These are phyloP conservation scores for Holcopasites calliopsidis DNA, from an alignment of 1,140 invertebrate species.

Conservation along the genomic window DNA sequence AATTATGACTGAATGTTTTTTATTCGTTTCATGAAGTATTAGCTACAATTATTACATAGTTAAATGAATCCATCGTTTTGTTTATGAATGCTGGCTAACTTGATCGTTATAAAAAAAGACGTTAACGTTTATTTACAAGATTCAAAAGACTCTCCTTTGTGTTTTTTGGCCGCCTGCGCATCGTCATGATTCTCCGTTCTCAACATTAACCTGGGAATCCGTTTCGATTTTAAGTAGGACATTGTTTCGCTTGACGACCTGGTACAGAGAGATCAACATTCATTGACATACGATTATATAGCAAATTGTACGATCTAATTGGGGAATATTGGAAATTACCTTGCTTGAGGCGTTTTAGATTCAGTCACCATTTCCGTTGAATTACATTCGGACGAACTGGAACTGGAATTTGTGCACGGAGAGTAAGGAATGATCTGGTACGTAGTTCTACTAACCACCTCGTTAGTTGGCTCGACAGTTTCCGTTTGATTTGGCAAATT, in stretches of 20 bases:
- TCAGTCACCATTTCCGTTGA: slow-evolving; percentile 62
- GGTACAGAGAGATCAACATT: slow-evolving; percentile 23
- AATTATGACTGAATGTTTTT: slow-evolving; percentile 51
- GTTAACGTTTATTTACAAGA: slow-evolving; percentile 79
- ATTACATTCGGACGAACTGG: slow-evolving; percentile 59
- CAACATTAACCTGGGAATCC: slow-evolving; percentile 74
- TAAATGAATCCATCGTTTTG: slow-evolving; percentile 63
- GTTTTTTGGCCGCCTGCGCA: slow-evolving; percentile 70
- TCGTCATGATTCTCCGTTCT: slow-evolving; percentile 70
- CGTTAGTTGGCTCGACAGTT: slow-evolving; percentile 42
- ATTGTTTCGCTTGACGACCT: slow-evolving; percentile 70
- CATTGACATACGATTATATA: background rate
- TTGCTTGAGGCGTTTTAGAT: slow-evolving; percentile 40
- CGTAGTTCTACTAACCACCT: slow-evolving; percentile 45
- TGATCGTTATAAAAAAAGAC: slow-evolving; percentile 66
- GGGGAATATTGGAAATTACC: too few species aligned
- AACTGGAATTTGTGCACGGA: slow-evolving; percentile 57
- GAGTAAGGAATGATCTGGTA: slow-evolving; percentile 68
- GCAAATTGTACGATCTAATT: too few species aligned
- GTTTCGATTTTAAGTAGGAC: slow-evolving; percentile 73
- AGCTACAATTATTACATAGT: slow-evolving; percentile 73
- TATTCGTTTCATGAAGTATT: slow-evolving; percentile 58
- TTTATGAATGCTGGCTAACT: slow-evolving; percentile 49
- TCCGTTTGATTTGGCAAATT: slow-evolving; percentile 39
- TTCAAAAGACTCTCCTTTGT: slow-evolving; percentile 74